phyloP scores from a whole-genome alignment of 2,888 invertebrate species.

The Caenorhabditis imperialis region DNA sequence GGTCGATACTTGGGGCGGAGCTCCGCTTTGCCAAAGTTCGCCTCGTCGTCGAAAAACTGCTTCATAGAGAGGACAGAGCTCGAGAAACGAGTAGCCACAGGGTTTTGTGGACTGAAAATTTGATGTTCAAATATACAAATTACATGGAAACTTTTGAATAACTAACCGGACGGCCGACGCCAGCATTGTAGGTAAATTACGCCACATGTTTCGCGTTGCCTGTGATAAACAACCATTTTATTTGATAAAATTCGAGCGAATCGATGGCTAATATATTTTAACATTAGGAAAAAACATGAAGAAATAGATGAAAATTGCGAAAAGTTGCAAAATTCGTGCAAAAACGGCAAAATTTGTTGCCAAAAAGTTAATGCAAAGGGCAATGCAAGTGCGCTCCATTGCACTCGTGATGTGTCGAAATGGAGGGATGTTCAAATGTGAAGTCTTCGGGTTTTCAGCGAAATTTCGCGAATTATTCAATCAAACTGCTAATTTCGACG shows the following conservation, averaged over 20 bases:
- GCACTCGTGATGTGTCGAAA: no score
- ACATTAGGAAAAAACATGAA: no score
- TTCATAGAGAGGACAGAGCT: constrained; percentile 26
- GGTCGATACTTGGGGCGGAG: constrained; percentile 70
- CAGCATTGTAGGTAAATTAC: constrained; percentile 41
- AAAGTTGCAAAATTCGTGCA: no score
- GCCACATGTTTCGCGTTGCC: constrained; percentile 30
- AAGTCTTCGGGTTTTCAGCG: background rate
- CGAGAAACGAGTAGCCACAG: constrained; percentile 6
- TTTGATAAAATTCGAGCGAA: background rate
- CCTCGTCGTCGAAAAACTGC: constrained; percentile 72
- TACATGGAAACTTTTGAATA: background rate
- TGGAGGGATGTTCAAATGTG: no score
- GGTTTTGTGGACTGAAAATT: constrained; percentile 39
- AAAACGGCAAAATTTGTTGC: no score
- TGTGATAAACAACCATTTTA: constrained; percentile 9
- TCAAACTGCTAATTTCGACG: constrained; percentile 3
- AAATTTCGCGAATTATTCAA: constrained; percentile 3
- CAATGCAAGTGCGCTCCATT: no score
- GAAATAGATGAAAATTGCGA: no score
- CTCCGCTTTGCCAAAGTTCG: constrained; percentile 67
- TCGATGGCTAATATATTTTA: constrained; percentile 4
- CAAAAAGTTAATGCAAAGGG: no score
- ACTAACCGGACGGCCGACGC: constrained; percentile 27
- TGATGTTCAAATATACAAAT: background rate